These are phyloP conservation scores for Pseudolaguvia tuberculata DNA, from an alignment of 2,113 vertebrate species.

Conservation along the genomic window DNA sequence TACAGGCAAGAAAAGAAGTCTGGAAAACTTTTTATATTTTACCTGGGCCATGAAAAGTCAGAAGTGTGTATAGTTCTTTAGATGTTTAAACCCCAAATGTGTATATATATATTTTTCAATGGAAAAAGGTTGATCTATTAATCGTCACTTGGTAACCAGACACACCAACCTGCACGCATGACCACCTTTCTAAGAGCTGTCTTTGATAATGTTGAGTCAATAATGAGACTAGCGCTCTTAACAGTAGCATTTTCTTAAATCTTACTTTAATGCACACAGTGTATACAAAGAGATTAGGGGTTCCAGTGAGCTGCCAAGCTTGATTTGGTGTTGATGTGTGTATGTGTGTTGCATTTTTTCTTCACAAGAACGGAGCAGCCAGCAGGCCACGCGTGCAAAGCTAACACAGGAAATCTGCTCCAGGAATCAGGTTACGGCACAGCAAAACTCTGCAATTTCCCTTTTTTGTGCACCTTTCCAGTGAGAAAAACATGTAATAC, in stretches of 20 bases:
- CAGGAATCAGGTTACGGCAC: conserved; percentile 60
- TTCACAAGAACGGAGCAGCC: conserved; percentile 49
- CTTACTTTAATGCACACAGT: conserved; percentile 18
- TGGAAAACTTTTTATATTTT: conserved; percentile 72
- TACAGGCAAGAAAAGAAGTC: conserved; percentile 72
- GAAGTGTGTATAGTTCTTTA: conserved; percentile 44
- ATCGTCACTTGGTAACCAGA: background rate
- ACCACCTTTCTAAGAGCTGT: background rate
- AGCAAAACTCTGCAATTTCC: conserved; percentile 73
- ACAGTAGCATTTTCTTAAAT: conserved; percentile 3
- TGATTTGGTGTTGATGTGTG: conserved; percentile 29
- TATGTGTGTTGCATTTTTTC: conserved; percentile 36
- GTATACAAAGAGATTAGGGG: conserved; percentile 35
- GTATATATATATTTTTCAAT: background rate
- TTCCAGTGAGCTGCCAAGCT: conserved; percentile 46
- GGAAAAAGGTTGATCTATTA: background rate
- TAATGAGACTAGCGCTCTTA: background rate
- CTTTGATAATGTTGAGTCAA: background rate
- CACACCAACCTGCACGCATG: background rate
- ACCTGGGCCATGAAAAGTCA: conserved; percentile 50
- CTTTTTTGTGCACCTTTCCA: conserved; percentile 71
- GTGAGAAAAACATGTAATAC: conserved; percentile 60
- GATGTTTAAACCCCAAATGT: conserved; percentile 21
- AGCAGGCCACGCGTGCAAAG: conserved; percentile 69
- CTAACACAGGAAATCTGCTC: conserved; percentile 63